Percentiles rank a stretch among this genome's conserved stretches.
Conservation (phyloP, 2,888 invertebrate species). For the Sarcophaga subvicina region DNA sequence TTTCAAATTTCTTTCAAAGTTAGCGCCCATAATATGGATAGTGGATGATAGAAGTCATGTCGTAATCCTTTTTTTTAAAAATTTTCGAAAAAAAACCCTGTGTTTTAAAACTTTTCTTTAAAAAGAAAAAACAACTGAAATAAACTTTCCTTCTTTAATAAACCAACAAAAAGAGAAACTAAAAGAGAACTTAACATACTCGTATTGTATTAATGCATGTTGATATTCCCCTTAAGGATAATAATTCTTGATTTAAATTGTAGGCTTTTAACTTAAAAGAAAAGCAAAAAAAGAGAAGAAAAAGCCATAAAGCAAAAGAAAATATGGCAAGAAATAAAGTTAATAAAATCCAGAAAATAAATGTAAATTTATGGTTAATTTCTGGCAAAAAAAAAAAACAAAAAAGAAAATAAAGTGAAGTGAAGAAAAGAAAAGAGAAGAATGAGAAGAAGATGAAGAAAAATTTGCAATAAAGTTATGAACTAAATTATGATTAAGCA, state of each 20-base stretch:
- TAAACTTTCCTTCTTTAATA: background rate
- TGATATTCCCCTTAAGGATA: slow-evolving; percentile 36
- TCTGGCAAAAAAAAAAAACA: background rate
- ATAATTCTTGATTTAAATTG: slow-evolving; percentile 60
- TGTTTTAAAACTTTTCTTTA: too few relatives aligned
- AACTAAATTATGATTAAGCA: slow-evolving; percentile 31
- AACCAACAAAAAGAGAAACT: background rate
- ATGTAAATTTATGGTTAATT: slow-evolving; percentile 57
- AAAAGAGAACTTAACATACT: slow-evolving; percentile 21
- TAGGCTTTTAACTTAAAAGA: slow-evolving; percentile 47
- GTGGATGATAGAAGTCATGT: too few relatives aligned
- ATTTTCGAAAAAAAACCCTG: too few relatives aligned
- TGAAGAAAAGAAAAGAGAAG: background rate
- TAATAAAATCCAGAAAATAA: slow-evolving; percentile 50
- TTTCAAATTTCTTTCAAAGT: too few relatives aligned
- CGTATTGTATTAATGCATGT: slow-evolving; percentile 8
- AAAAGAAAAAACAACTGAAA: too few relatives aligned
- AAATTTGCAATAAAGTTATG: background rate
- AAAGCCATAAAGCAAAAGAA: background rate
- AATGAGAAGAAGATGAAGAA: background rate
- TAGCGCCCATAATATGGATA: too few relatives aligned
- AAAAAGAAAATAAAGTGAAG: background rate
- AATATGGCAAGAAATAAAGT: slow-evolving; percentile 11
- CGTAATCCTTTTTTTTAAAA: too few relatives aligned
- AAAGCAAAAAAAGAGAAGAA: slow-evolving; percentile 4